Percentiles rank a stretch among this genome's conserved stretches.
Evolutionary conservation across 2,797 vertebrate species (phyloP).

Genomic region (Telmatherina bonti): DNA sequence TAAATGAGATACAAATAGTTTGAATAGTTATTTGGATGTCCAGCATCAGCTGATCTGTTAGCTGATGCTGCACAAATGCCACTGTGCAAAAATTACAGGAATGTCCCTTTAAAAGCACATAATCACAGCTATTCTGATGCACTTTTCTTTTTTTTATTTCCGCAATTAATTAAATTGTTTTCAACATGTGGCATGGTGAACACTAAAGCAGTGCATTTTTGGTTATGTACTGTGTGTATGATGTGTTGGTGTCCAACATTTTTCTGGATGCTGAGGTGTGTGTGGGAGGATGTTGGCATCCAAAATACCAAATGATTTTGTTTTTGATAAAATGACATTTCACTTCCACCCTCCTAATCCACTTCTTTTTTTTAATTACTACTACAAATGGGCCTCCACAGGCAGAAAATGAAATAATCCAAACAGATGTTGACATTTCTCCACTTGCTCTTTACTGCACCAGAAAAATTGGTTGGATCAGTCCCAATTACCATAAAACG

Average conservation of each 20-base stretch:
- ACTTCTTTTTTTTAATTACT: constrained; percentile 12
- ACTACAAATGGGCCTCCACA: background rate
- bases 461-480: constrained; percentile 1
- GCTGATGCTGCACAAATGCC: no score
- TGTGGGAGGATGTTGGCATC: constrained; percentile 25
- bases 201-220: background rate
- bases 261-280: constrained; percentile 23
- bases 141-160: background rate
- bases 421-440: constrained; percentile 5
- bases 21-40: background rate
- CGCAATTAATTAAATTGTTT: constrained; percentile 1
- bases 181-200: background rate
- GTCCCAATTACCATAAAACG: background rate
- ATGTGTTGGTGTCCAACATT: constrained; percentile 20
- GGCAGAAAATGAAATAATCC: constrained; percentile 12
- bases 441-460: constrained; percentile 10
- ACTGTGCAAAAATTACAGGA: no score
- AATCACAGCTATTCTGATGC: background rate
- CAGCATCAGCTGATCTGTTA: no score
- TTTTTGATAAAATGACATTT: constrained; percentile 48
- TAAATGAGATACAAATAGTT: background rate
- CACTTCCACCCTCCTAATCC: constrained; percentile 2
- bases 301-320: constrained; percentile 39
- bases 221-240: constrained; percentile 8
- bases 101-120: no score